phyloP scores from a whole-genome alignment of 2,888 invertebrate species.

The Drosophila mettleri region DNA sequence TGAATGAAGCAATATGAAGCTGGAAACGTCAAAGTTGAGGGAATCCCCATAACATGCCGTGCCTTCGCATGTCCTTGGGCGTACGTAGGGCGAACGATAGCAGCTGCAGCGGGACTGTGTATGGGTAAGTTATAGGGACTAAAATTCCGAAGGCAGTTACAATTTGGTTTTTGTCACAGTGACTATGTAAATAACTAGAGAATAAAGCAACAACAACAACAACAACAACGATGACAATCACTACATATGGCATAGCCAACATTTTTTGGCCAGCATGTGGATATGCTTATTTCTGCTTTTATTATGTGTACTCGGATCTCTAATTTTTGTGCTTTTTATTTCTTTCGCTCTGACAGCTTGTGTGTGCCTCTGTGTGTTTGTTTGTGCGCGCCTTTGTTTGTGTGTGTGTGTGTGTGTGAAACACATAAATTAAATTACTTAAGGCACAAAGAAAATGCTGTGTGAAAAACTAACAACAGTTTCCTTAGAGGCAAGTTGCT shows the following conservation, averaged over 20 bases:
- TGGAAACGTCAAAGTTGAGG: slow-evolving; percentile 13
- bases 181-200: slow-evolving; percentile 38
- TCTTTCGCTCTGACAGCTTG: slow-evolving; percentile 1
- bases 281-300: slow-evolving; percentile 12
- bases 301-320: slow-evolving; percentile 7
- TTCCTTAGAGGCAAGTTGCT: slow-evolving; percentile 37
- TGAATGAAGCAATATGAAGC: slow-evolving; percentile 39
- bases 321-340: slow-evolving; percentile 10
- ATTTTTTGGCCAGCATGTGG: slow-evolving; percentile 23
- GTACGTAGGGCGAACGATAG: no score
- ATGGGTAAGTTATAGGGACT: slow-evolving; percentile 1
- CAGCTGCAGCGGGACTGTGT: neutral
- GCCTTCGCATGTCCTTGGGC: neutral
- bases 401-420: slow-evolving; percentile 5
- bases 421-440: slow-evolving; percentile 69
- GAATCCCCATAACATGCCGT: neutral
- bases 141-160: slow-evolving; percentile 25
- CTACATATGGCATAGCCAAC: slow-evolving; percentile 7
- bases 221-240: slow-evolving; percentile 20
- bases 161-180: slow-evolving; percentile 33
- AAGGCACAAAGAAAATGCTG: slow-evolving; percentile 46
- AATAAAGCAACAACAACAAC: slow-evolving; percentile 12
- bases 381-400: slow-evolving; percentile 1
- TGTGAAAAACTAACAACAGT: slow-evolving; percentile 41
- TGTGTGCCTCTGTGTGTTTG: neutral